Percentiles rank a stretch among this genome's conserved stretches.
These are phyloP conservation scores for Syrista parreyssii DNA, from an alignment of 2,888 invertebrate genomes.

Conservation along the genomic window DNA sequence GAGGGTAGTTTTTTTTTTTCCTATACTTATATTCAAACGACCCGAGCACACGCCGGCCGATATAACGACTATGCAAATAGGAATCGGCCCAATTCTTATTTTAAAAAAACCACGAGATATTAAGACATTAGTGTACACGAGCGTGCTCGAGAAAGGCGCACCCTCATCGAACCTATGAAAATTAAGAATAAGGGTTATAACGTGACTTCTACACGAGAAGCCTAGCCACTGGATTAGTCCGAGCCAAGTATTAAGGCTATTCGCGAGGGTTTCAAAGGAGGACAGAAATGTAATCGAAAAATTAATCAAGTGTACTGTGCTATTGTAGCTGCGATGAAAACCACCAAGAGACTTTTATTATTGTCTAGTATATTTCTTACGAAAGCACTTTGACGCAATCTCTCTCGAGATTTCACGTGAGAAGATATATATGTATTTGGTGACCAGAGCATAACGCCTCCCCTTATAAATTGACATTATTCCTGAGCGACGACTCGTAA, in stretches of 20 bases:
- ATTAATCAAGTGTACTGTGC: background rate
- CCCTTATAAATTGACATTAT: background rate
- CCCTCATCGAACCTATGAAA: background rate
- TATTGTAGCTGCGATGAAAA: background rate
- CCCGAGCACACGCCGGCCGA: background rate
- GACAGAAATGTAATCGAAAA: background rate
- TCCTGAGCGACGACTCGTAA: background rate
- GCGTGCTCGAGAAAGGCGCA: background rate
- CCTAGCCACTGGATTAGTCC: background rate
- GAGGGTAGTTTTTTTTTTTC: background rate
- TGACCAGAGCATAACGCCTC: background rate
- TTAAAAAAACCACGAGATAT: slow-evolving; percentile 47
- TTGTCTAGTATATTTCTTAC: background rate
- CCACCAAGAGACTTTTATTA: background rate
- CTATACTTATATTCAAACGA: background rate
- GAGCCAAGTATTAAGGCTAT: background rate
- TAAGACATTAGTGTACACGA: slow-evolving; percentile 47
- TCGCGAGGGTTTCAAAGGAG: background rate
- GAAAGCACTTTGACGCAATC: background rate
- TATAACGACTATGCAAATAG: slow-evolving; percentile 57
- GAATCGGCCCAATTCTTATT: slow-evolving; percentile 48
- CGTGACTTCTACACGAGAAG: background rate
- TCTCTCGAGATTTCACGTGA: background rate
- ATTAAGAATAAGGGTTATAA: background rate
- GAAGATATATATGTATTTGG: no score